These are phyloP conservation scores for Cavia aperea DNA, from an alignment of 2,113 vertebrate species.

Conservation along the genomic window DNA sequence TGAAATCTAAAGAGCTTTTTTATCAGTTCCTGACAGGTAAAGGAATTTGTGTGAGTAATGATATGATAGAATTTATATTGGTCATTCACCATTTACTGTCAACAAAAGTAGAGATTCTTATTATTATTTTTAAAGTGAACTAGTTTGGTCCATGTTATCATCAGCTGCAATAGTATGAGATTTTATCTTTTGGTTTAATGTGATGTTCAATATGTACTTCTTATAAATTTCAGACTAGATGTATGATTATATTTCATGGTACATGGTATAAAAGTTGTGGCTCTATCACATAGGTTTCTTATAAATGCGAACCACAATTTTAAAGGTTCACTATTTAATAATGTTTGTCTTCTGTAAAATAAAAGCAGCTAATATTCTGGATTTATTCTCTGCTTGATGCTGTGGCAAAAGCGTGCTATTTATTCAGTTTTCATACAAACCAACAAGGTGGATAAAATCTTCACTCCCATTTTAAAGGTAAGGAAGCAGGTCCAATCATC, in stretches of 20 bases:
- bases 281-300: not conserved
- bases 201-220: not conserved
- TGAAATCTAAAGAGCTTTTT: not conserved
- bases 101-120: not conserved
- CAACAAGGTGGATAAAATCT: not conserved
- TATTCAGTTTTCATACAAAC: not conserved
- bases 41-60: not conserved
- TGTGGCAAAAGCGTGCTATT: not conserved
- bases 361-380: not conserved
- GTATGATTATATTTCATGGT: not conserved
- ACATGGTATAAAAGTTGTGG: not conserved
- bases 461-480: not conserved
- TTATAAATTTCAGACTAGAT: slow-evolving; percentile 2
- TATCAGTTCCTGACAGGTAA: slow-evolving; percentile 13
- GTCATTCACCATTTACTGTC: not conserved
- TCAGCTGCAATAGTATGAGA: not conserved
- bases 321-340: not conserved
- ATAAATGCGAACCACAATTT: not conserved
- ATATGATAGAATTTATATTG: not conserved
- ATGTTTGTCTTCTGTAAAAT: not conserved
- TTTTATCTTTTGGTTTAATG: slow-evolving; percentile 23
- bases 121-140: slow-evolving; percentile 12
- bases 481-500: not conserved
- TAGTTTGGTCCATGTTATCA: not conserved
- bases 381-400: not conserved